Evolutionary conservation across 2,888 invertebrate genomes (phyloP).

Genomic region (Erynnis tages): DNA sequence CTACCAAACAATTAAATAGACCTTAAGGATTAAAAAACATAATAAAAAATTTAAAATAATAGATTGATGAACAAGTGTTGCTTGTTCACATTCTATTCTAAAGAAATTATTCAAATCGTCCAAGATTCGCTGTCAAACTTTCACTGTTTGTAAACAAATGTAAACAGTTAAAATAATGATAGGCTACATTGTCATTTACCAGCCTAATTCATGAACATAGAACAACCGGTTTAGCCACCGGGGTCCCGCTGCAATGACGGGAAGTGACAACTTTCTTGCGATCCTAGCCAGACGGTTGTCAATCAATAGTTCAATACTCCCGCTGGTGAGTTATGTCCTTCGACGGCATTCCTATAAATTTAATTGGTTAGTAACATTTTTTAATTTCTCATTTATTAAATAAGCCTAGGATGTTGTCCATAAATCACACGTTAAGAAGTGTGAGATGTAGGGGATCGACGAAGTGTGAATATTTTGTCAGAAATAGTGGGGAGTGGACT

Average conservation of each 20-base stretch:
- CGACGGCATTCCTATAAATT: too few species aligned
- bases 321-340: background rate
- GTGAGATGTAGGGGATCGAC: too few species aligned
- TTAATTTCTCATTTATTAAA: too few species aligned
- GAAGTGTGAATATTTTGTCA: too few species aligned
- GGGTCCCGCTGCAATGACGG: slow-evolving; percentile 17
- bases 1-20: too few species aligned
- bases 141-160: slow-evolving; percentile 18
- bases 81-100: slow-evolving; percentile 13
- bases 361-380: too few species aligned
- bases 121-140: slow-evolving; percentile 12
- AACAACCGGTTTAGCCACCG: slow-evolving; percentile 11
- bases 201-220: slow-evolving; percentile 4
- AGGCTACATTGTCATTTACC: slow-evolving; percentile 17
- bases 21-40: too few species aligned
- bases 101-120: slow-evolving; percentile 14
- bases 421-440: too few species aligned
- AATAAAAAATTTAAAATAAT: too few species aligned
- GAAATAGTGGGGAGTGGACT: too few species aligned
- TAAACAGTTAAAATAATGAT: slow-evolving; percentile 22
- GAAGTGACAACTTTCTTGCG: slow-evolving; percentile 21
- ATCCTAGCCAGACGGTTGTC: slow-evolving; percentile 1
- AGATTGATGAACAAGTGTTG: too few species aligned
- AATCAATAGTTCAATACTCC: slow-evolving; percentile 11
- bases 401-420: too few species aligned